Percentiles rank a stretch among this genome's conserved stretches.
Conservation (phyloP, 1,140 invertebrate species). For the Hermetia illucens region DNA sequence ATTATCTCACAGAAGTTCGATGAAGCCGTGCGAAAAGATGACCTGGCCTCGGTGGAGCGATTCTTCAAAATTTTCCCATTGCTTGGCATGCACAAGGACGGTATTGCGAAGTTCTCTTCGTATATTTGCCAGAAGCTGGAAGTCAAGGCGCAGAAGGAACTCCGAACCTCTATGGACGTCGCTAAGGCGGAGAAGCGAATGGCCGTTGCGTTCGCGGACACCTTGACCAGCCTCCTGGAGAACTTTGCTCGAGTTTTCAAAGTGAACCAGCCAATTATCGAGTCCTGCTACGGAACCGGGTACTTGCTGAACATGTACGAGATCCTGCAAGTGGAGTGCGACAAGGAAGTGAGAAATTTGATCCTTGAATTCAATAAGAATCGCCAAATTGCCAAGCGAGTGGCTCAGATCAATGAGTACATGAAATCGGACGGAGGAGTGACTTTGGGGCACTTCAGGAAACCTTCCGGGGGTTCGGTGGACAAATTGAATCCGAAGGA, state of each 20-base stretch:
- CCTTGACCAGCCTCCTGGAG: constrained; percentile 74
- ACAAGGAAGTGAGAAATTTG: constrained; percentile 54
- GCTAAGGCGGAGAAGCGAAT: constrained; percentile 53
- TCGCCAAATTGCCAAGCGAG: constrained; percentile 51
- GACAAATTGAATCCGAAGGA: constrained; percentile 68
- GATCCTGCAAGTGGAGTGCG: constrained; percentile 76
- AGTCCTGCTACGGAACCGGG: constrained; percentile 86
- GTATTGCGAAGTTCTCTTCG: constrained; percentile 79
- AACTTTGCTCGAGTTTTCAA: constrained; percentile 77
- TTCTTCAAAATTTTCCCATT: constrained; percentile 98
- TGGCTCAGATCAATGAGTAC: constrained; percentile 45
- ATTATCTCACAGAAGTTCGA: constrained; percentile 77
- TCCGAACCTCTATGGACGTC: constrained; percentile 45
- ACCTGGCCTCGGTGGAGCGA: constrained; percentile 86
- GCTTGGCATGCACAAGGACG: constrained; percentile 81
- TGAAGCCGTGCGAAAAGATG: constrained; percentile 78
- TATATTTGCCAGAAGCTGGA: constrained; percentile 76
- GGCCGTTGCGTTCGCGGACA: constrained; percentile 67
- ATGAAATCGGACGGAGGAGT: constrained; percentile 29
- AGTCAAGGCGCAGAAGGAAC: constrained; percentile 57
- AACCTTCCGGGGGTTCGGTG: constrained; percentile 29
- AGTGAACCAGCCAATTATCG: constrained; percentile 83
- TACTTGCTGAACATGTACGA: constrained; percentile 53
- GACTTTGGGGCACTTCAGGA: constrained; percentile 25
- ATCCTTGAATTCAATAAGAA: constrained; percentile 64